These are phyloP conservation scores for Sebastes miniatus DNA, from an alignment of 2,797 vertebrate species.

Conservation along the genomic window DNA sequence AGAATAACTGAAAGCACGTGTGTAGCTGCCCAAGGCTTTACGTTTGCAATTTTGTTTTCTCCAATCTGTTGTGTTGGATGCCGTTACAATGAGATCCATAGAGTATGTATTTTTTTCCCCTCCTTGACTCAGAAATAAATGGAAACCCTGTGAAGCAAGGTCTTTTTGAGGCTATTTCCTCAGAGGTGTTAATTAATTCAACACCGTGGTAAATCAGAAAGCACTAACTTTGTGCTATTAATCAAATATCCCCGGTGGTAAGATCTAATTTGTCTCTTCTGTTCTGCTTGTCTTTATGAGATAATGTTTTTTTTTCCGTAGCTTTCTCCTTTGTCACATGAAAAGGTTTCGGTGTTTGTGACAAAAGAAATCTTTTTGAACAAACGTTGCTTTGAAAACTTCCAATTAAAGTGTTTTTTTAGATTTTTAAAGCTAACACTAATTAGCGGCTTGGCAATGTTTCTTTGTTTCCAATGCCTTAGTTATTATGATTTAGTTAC, in stretches of 20 bases:
- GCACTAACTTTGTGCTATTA: background rate
- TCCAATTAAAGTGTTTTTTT: background rate
- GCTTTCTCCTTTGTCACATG: background rate
- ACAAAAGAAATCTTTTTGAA: background rate
- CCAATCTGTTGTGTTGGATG: background rate
- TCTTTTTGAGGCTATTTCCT: background rate
- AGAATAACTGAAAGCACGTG: background rate
- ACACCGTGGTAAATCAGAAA: background rate
- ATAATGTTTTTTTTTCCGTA: background rate
- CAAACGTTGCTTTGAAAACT: conserved; percentile 5
- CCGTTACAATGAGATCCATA: background rate
- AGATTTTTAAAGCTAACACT: background rate
- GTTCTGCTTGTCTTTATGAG: background rate
- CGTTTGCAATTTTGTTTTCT: background rate
- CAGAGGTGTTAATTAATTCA: background rate
- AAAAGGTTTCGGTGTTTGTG: background rate
- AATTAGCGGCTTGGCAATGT: background rate
- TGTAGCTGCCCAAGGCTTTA: background rate
- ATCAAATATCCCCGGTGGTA: background rate
- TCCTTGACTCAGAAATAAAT: background rate
- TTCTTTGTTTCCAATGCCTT: background rate
- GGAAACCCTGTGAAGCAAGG: background rate
- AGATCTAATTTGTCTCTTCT: background rate
- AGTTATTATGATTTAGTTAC: background rate
- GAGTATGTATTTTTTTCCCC: background rate